A percentile compares a stretch with the other conserved stretches of the same genome.
Evolutionary conservation across 2,797 vertebrate genomes (phyloP).

Genomic region (Leptatherina wallacei): DNA sequence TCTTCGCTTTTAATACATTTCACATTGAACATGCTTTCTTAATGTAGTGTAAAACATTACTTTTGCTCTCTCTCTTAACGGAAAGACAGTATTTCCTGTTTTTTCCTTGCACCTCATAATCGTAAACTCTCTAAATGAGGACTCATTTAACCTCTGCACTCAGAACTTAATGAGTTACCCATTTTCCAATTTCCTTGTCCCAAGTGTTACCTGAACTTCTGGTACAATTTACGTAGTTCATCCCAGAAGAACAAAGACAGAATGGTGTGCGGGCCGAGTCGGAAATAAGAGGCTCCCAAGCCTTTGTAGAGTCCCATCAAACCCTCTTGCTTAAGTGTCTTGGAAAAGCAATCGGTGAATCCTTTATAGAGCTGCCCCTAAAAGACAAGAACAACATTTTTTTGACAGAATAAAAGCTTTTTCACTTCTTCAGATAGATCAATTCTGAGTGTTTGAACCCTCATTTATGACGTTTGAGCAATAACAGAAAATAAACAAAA

Average conservation of each 20-base stretch:
- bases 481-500: not conserved
- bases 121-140: constrained; percentile 44
- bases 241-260: constrained; percentile 87
- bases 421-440: not conserved
- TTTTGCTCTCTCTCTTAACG: constrained; percentile 22
- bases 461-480: not conserved
- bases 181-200: constrained; percentile 18
- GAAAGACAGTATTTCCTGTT: constrained; percentile 18
- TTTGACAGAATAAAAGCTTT: not conserved
- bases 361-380: constrained; percentile 83
- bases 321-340: constrained; percentile 82
- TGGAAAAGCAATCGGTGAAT: constrained; percentile 82
- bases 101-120: constrained; percentile 29
- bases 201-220: constrained; percentile 65
- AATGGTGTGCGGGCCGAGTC: constrained; percentile 86
- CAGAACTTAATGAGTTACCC: constrained; percentile 56
- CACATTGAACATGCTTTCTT: constrained; percentile 4
- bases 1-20: constrained; percentile 3
- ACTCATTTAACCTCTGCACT: constrained; percentile 37
- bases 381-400: constrained; percentile 20
- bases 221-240: constrained; percentile 79
- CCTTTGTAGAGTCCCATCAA: constrained; percentile 86
- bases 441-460: not conserved
- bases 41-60: constrained; percentile 44
- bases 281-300: constrained; percentile 86